Evolutionary conservation across 2,888 invertebrate species (phyloP).

Genomic region (Melitaea athalia): DNA sequence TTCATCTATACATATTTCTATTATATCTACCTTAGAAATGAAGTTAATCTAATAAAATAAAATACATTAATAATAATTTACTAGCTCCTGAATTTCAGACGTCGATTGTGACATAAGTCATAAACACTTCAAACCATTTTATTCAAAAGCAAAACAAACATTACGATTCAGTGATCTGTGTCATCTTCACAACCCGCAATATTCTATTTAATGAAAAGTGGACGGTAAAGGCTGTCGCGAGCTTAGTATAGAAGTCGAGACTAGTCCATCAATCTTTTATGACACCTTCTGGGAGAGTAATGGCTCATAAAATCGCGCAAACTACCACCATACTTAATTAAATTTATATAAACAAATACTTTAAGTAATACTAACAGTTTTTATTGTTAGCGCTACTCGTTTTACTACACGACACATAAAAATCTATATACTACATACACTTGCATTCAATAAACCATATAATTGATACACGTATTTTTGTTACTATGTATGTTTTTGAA

Average conservation of each 20-base stretch:
- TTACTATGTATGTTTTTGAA: too few species aligned
- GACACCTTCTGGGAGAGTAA: constrained; percentile 14
- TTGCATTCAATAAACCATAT: too few species aligned
- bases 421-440: neutral
- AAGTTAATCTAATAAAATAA: too few species aligned
- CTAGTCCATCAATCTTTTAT: constrained; percentile 20
- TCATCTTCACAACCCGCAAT: neutral
- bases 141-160: neutral
- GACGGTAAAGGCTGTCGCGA: neutral
- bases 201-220: neutral
- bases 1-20: too few species aligned
- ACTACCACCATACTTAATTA: constrained; percentile 7
- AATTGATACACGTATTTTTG: too few species aligned
- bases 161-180: neutral
- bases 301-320: constrained; percentile 8
- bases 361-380: constrained; percentile 1
- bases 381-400: constrained; percentile 3
- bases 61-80: too few species aligned
- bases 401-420: neutral
- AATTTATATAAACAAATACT: neutral
- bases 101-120: neutral
- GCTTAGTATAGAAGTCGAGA: constrained; percentile 1
- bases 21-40: too few species aligned
- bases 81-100: too few species aligned
- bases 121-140: neutral